These are phyloP conservation scores for Drosophila sturtevanti DNA, from an alignment of 1,140 invertebrate genomes.

Conservation along the genomic window DNA sequence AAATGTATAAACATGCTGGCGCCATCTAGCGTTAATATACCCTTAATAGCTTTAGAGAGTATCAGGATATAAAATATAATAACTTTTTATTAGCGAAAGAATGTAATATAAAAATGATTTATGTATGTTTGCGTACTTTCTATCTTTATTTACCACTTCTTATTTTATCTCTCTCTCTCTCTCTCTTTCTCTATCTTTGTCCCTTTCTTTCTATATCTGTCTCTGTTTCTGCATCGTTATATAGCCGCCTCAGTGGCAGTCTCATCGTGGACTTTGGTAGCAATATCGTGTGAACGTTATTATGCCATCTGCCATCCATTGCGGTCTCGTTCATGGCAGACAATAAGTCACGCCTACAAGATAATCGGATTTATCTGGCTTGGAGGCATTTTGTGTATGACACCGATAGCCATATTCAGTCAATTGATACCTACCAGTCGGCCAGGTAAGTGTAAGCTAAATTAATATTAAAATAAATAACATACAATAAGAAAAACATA, in stretches of 20 bases:
- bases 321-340: slow-evolving; percentile 94
- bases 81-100: no score
- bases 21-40: no score
- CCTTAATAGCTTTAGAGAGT: no score
- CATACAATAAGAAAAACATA: not conserved
- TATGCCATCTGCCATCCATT: slow-evolving; percentile 95
- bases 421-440: slow-evolving; percentile 85
- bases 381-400: slow-evolving; percentile 87
- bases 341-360: slow-evolving; percentile 94
- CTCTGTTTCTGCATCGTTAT: not conserved
- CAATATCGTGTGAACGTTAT: slow-evolving; percentile 94
- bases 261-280: slow-evolving; percentile 95
- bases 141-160: not conserved
- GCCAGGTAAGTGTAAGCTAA: slow-evolving; percentile 54
- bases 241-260: slow-evolving; percentile 92
- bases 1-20: no score
- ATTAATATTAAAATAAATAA: no score
- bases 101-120: no score
- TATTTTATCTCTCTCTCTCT: not conserved
- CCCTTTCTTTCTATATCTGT: no score
- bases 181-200: not conserved
- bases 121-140: no score
- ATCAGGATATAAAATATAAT: no score
- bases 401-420: slow-evolving; percentile 87
- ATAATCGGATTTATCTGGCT: slow-evolving; percentile 91